phyloP scores from a whole-genome alignment of 2,888 invertebrate species.

The Pandemis corylana region DNA sequence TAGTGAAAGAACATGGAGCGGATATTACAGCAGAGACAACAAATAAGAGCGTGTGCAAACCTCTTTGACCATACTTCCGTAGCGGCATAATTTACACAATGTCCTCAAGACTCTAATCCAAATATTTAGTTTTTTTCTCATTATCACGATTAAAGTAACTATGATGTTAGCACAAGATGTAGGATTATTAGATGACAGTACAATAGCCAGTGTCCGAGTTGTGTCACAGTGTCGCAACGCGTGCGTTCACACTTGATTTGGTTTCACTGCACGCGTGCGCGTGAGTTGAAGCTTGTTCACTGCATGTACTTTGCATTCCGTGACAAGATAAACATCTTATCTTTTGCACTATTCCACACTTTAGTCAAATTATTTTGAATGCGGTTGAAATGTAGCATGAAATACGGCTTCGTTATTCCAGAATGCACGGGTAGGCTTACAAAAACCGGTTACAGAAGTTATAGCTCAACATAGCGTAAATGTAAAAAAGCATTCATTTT shows the following conservation, averaged over 20 bases:
- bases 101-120: slow-evolving; percentile 1
- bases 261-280: slow-evolving; percentile 62
- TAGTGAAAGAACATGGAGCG: background rate
- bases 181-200: slow-evolving; percentile 34
- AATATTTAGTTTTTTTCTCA: slow-evolving; percentile 29
- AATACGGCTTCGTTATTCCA: background rate
- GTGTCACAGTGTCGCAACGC: slow-evolving; percentile 59
- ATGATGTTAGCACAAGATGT: slow-evolving; percentile 25
- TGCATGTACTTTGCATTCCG: slow-evolving; percentile 40
- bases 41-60: background rate
- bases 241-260: slow-evolving; percentile 73
- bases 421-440: background rate
- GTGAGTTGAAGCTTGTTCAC: slow-evolving; percentile 46
- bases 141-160: slow-evolving; percentile 29
- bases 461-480: no score
- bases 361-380: slow-evolving; percentile 20
- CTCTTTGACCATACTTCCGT: background rate
- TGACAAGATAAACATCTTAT: slow-evolving; percentile 38
- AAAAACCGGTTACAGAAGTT: background rate
- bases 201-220: slow-evolving; percentile 48
- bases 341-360: slow-evolving; percentile 25
- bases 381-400: slow-evolving; percentile 12
- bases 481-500: no score
- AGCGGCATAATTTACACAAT: background rate
- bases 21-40: background rate